Base-by-base conservation (phyloP, 2,797 vertebrate species). In the Onychomys torridus region DNA sequence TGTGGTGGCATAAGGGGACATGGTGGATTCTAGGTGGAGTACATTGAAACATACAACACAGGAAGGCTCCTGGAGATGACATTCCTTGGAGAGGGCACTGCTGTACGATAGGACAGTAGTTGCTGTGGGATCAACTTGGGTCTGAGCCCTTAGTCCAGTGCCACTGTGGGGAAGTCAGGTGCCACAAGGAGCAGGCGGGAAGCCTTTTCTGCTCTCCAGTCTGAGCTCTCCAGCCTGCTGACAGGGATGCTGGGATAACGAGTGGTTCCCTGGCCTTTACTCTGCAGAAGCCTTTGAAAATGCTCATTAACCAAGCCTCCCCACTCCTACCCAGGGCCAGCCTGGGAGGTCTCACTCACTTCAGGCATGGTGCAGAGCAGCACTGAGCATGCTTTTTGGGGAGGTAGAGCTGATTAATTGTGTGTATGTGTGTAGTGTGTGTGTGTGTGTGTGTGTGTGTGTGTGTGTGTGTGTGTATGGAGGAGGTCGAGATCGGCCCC, bases 241-340 rank as follows among this genome's bases (percentile, higher is more conserved):
- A 10, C 43, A 34, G 85, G 25, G 83, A 78, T 76, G 75, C 89
- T 75, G 69, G 82, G 93, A 32, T 89, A 77, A 78, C 1, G 27
- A 78, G 73, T 10, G n/a, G 91, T 89, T 89, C 89, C 87, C 76
- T 16, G 2, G 81, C 14, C 82, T 89, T 77, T 43, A 12, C 81
- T 87, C 55, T 75, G 85, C 27, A 91, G 77, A 91, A 34, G 75
- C 12, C 86, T 91, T 83, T 63, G 73, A 49, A 71, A 81, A 40
- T 0, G 0, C 73, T 88, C 78, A 19, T 87, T 75, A 93, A 52
- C 61, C 37, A 25, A 82, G 83, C 52, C 67, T 75, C 69, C 76
- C 37, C 12, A 16, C 52, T 73, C 46, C 52, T 63, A 19, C 46
- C 8, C 37, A n/a, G 78, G 63, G 25, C 78, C 81, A 57, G 25